phyloP scores from a whole-genome alignment of 2,113 vertebrate species.

The Catharus bicknelli region DNA sequence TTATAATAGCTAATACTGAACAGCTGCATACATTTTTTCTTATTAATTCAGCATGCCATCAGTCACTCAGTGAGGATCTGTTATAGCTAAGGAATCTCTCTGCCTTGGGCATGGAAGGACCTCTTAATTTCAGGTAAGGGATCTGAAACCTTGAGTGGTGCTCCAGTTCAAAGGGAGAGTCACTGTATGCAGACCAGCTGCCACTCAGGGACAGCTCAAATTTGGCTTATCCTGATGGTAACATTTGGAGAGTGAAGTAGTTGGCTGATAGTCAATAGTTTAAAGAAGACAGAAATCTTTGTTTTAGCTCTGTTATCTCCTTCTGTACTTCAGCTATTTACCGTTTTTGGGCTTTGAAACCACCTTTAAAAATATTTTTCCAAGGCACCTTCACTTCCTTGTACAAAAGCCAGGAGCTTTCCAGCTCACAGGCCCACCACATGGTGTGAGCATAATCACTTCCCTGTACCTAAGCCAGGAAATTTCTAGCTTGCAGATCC shows the following conservation, averaged over 20 bases:
- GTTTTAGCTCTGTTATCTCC: not conserved
- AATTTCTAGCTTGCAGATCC: rapidly evolving
- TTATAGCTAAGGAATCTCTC: not conserved
- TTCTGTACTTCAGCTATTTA: not conserved
- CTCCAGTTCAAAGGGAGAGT: not conserved
- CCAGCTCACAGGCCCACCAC: not conserved
- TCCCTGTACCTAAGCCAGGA: not conserved
- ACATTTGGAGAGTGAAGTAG: not conserved
- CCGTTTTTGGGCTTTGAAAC: not conserved
- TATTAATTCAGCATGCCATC: not conserved
- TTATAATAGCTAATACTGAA: not conserved
- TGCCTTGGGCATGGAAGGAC: not conserved
- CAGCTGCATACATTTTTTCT: not conserved
- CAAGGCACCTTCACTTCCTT: not conserved
- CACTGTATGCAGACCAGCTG: not conserved
- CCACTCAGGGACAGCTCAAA: not conserved
- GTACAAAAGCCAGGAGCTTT: not conserved
- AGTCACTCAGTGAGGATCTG: not conserved
- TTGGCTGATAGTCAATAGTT: not conserved
- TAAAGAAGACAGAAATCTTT: not conserved
- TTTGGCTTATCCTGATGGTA: not conserved
- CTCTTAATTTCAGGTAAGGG: not conserved
- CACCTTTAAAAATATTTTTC: not conserved
- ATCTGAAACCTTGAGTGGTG: not conserved
- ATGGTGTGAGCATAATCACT: not conserved